Evolutionary conservation across 2,888 invertebrate species (phyloP).

Genomic region (Drosophila rellima): DNA sequence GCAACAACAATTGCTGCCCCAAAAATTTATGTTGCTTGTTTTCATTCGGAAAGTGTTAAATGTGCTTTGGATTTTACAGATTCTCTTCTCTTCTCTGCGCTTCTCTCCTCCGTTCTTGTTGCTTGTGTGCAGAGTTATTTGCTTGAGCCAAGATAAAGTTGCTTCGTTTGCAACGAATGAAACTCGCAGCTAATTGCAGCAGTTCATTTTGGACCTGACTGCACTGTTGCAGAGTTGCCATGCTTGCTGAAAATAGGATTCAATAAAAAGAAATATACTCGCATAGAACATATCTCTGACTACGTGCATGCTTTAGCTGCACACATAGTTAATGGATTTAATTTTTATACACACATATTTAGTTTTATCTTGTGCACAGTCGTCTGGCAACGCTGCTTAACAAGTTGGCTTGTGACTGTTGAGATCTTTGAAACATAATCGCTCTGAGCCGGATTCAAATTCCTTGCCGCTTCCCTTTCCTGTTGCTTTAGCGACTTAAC

Average conservation of each 20-base stretch:
- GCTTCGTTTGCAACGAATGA: slow-evolving; percentile 46
- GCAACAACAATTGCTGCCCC: not conserved
- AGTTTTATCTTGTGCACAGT: not conserved
- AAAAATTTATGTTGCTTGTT: slow-evolving; percentile 74
- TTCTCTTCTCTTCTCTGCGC: slow-evolving; percentile 13
- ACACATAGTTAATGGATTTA: slow-evolving; percentile 12
- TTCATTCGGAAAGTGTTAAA: slow-evolving; percentile 74
- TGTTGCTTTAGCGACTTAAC: slow-evolving; percentile 28
- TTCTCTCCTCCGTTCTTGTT: slow-evolving; percentile 13
- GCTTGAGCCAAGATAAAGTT: slow-evolving; percentile 59
- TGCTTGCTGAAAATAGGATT: slow-evolving; percentile 4
- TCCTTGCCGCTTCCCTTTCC: not conserved
- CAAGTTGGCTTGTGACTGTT: slow-evolving; percentile 8
- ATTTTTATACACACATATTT: not conserved
- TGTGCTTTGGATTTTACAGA: slow-evolving; percentile 66
- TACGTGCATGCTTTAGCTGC: slow-evolving; percentile 9
- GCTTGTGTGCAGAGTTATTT: slow-evolving; percentile 46
- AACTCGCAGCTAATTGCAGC: slow-evolving; percentile 69
- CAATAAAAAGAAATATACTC: slow-evolving; percentile 15
- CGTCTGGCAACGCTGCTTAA: not conserved
- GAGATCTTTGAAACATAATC: slow-evolving; percentile 41
- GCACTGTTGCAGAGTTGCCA: slow-evolving; percentile 2
- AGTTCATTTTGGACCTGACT: slow-evolving; percentile 44
- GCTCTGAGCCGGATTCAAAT: slow-evolving; percentile 15
- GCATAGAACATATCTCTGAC: not conserved